These are phyloP conservation scores for Chanos chanos DNA, from an alignment of 2,797 vertebrate genomes.

Conservation along the genomic window DNA sequence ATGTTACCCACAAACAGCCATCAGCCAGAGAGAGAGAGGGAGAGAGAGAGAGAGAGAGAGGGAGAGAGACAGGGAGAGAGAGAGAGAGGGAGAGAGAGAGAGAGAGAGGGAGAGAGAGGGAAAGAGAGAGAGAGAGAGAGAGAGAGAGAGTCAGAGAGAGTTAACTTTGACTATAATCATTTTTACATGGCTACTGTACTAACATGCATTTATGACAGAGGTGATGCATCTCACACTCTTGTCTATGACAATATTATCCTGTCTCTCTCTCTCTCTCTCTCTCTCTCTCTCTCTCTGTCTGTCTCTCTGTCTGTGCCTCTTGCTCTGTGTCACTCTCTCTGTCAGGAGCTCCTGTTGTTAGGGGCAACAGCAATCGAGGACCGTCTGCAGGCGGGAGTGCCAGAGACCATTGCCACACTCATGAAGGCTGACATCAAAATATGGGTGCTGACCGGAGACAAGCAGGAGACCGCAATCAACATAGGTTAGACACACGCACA, in stretches of 20 bases:
- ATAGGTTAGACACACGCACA: slow-evolving; percentile 78
- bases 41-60: slow-evolving; percentile 23
- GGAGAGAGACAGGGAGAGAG: slow-evolving; percentile 42
- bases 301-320: neutral
- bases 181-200: no score
- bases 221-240: no score
- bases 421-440: slow-evolving; percentile 95
- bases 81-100: no score
- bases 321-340: slow-evolving; percentile 14
- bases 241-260: no score
- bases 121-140: no score
- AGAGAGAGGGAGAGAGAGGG: no score
- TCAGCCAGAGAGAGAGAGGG: slow-evolving; percentile 41
- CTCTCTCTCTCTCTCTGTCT: neutral
- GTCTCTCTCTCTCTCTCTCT: neutral
- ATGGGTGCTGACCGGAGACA: slow-evolving; percentile 96
- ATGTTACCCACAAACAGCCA: slow-evolving; percentile 55
- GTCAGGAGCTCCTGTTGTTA: slow-evolving; percentile 85
- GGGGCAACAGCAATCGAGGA: slow-evolving; percentile 97
- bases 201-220: no score
- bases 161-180: no score
- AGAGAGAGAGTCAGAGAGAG: no score
- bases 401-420: slow-evolving; percentile 92
- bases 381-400: slow-evolving; percentile 89
- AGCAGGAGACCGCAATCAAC: slow-evolving; percentile 95